phyloP scores from a whole-genome alignment of 2,888 invertebrate genomes.

The Zhuqinia jingwanae region DNA sequence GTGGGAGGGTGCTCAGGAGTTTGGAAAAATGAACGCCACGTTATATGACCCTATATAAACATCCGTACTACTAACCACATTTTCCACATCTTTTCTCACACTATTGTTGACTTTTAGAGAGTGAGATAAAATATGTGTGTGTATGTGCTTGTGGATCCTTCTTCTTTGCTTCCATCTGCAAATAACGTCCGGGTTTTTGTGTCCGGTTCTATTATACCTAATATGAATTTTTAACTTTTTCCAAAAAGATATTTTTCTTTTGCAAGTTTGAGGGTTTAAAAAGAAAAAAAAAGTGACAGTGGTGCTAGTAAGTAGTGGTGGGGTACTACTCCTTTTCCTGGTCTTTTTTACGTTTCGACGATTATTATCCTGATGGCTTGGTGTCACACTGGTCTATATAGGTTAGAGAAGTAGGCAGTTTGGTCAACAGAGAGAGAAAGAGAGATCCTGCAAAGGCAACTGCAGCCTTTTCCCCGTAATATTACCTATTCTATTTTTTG shows the following conservation, averaged over 20 bases:
- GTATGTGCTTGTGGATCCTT: not conserved
- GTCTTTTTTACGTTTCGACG: slow-evolving; percentile 29
- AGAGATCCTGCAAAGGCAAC: not conserved
- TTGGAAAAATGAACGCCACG: not conserved
- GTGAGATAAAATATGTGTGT: not conserved
- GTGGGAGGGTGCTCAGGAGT: slow-evolving; percentile 33
- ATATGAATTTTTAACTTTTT: slow-evolving; percentile 23
- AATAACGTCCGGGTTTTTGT: slow-evolving; percentile 60
- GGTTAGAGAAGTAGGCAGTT: not conserved
- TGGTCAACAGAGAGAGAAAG: not conserved
- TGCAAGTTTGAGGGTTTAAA: slow-evolving; percentile 37
- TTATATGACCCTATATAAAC: slow-evolving; percentile 27
- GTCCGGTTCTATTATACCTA: no score
- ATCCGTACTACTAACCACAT: slow-evolving; percentile 9
- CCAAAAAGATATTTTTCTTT: slow-evolving; percentile 27
- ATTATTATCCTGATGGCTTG: slow-evolving; percentile 16
- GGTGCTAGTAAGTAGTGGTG: not conserved
- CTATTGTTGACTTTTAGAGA: not conserved
- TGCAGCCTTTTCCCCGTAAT: no score
- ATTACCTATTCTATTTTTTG: no score
- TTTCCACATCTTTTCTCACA: slow-evolving; percentile 3
- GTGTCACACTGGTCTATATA: slow-evolving; percentile 24
- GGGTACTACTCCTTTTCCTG: not conserved
- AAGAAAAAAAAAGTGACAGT: not conserved
- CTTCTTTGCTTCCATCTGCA: slow-evolving; percentile 58